These are phyloP conservation scores for Sciurus carolinensis DNA, from an alignment of 2,797 vertebrate species.

Conservation along the genomic window DNA sequence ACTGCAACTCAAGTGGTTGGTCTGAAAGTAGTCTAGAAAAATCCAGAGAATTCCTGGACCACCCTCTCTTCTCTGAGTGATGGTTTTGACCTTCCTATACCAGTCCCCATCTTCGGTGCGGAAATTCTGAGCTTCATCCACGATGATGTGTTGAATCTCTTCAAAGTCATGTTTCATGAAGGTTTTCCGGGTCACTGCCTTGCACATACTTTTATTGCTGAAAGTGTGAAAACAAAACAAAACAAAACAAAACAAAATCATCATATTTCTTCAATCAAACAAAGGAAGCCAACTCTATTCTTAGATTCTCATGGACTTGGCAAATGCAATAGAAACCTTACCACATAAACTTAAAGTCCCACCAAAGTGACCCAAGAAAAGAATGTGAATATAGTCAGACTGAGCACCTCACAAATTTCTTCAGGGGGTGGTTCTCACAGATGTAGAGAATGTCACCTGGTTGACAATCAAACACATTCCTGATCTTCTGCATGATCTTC, in stretches of 20 bases:
- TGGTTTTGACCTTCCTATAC: slow-evolving; percentile 26
- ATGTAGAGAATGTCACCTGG: slow-evolving; percentile 82
- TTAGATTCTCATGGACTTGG: not conserved
- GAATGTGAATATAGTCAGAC: not conserved
- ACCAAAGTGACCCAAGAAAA: not conserved
- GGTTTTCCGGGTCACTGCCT: slow-evolving; percentile 71
- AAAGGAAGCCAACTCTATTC: not conserved
- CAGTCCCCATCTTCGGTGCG: slow-evolving; percentile 35
- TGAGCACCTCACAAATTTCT: slow-evolving; percentile 80
- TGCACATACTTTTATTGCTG: slow-evolving; percentile 72
- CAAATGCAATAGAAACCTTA: not conserved
- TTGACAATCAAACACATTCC: slow-evolving; percentile 68
- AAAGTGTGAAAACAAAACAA: not conserved
- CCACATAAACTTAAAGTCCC: not conserved
- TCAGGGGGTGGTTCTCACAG: slow-evolving; percentile 85
- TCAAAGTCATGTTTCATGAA: not conserved
- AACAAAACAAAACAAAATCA: not conserved
- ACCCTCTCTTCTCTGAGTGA: slow-evolving; percentile 20
- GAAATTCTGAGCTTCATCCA: slow-evolving; percentile 89
- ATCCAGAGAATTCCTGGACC: slow-evolving; percentile 85
- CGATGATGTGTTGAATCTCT: slow-evolving; percentile 78
- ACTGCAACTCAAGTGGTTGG: not conserved
- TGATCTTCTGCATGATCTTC: slow-evolving; percentile 85
- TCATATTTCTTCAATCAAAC: not conserved
- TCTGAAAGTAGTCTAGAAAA: slow-evolving; percentile 88